phyloP scores from a whole-genome alignment of 2,888 invertebrate species.

The Oegoconia quadripuncta region DNA sequence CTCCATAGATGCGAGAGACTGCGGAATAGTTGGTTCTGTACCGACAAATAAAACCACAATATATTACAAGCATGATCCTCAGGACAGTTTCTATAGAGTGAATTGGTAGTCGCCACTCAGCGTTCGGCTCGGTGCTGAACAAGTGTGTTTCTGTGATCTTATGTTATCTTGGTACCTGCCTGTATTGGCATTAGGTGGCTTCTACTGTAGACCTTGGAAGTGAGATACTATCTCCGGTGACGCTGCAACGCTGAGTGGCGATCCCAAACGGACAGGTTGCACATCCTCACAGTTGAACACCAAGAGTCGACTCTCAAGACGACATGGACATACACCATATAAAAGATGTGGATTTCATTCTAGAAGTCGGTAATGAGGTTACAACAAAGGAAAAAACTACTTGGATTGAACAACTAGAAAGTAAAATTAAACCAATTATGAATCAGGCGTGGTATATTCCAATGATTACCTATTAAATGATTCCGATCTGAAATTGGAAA shows the following conservation, averaged over 20 bases:
- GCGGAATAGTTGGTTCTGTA: conserved; percentile 76
- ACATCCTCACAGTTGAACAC: conserved; percentile 21
- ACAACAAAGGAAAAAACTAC: conserved; percentile 55
- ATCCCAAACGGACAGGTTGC: conserved; percentile 4
- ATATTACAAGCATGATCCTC: conserved; percentile 63
- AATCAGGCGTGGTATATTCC: conserved; percentile 51
- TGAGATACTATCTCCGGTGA: background rate
- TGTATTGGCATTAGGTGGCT: too few relatives aligned
- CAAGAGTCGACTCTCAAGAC: conserved; percentile 31
- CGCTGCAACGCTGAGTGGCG: conserved; percentile 13
- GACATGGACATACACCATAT: conserved; percentile 43
- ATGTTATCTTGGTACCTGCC: conserved; percentile 2
- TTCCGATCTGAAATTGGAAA: conserved; percentile 80
- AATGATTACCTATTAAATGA: conserved; percentile 78
- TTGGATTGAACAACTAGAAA: conserved; percentile 60
- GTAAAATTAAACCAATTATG: conserved; percentile 37
- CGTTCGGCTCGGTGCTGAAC: conserved; percentile 8
- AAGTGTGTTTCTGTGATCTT: conserved; percentile 4
- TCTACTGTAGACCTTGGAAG: too few relatives aligned
- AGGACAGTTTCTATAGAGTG: conserved; percentile 21
- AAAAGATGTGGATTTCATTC: conserved; percentile 51
- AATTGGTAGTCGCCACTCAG: conserved; percentile 20
- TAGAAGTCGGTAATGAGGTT: conserved; percentile 40
- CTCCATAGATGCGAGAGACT: conserved; percentile 75
- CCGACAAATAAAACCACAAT: conserved; percentile 72